A percentile compares a stretch with the other conserved stretches of the same genome.
Evolutionary conservation across 1,140 invertebrate species (phyloP).

Genomic region (Pentalonia nigronervosa): DNA sequence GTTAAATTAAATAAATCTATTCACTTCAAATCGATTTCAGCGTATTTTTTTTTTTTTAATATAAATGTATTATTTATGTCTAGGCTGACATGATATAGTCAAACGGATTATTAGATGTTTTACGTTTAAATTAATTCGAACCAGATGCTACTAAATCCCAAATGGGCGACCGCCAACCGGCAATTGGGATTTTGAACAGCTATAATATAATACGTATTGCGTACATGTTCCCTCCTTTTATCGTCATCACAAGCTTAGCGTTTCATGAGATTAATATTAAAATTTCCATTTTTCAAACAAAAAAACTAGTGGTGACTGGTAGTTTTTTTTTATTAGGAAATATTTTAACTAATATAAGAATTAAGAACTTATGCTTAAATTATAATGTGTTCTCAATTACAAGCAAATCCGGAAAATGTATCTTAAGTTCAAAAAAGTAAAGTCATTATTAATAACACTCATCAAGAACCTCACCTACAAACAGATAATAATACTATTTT

Average conservation of each 20-base stretch:
- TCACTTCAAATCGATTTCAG: neutral
- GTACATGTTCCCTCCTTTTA: neutral
- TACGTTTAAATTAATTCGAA: conserved; percentile 1
- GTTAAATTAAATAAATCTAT: neutral
- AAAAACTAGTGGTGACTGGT: no score
- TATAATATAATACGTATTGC: neutral
- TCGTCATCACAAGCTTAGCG: neutral
- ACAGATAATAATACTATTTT: neutral
- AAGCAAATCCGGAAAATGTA: neutral
- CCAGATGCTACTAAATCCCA: neutral
- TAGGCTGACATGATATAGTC: neutral
- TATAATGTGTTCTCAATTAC: neutral
- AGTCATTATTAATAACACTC: neutral
- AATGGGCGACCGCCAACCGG: neutral
- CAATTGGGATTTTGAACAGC: neutral
- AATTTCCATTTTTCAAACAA: neutral
- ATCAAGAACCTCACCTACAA: neutral
- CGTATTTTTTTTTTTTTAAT: neutral
- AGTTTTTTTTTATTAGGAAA: neutral
- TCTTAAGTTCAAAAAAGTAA: neutral
- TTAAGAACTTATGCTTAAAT: neutral
- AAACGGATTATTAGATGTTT: neutral
- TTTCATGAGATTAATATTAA: neutral
- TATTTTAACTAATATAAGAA: neutral
- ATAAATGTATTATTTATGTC: conserved; percentile 18